A percentile compares a stretch with the other conserved stretches of the same genome.
Conservation (phyloP, 1,140 invertebrate genomes). For the Trissolcus basalis region DNA sequence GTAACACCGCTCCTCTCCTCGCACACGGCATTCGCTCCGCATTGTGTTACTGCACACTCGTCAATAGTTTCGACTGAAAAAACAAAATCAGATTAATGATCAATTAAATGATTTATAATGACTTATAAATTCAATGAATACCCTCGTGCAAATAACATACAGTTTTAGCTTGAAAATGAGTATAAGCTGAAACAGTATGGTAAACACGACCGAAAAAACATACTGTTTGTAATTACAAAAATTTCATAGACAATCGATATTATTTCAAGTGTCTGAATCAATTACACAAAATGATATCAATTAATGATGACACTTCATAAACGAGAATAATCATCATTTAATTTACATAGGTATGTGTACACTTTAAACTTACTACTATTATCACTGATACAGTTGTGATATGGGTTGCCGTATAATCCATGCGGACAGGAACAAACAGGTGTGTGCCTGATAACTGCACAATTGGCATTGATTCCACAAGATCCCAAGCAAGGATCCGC, state of each 20-base stretch:
- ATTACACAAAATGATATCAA: no score
- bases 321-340: neutral
- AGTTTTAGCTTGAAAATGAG: no score
- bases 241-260: no score
- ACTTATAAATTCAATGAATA: neutral
- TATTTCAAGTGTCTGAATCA: no score
- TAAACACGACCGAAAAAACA: no score
- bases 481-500: constrained; percentile 88
- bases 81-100: neutral
- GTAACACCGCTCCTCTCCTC: constrained; percentile 78
- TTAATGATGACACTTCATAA: no score
- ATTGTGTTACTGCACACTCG: constrained; percentile 82
- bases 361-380: constrained; percentile 23
- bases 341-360: neutral
- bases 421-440: constrained; percentile 85
- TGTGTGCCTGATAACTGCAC: constrained; percentile 84
- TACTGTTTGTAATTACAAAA: constrained; percentile 1
- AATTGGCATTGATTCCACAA: constrained; percentile 87
- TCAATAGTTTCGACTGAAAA: constrained; percentile 73
- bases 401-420: constrained; percentile 88
- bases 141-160: neutral
- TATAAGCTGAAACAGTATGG: no score
- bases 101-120: no score
- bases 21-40: constrained; percentile 86
- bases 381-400: constrained; percentile 81